These are phyloP conservation scores for Chiloscyllium punctatum DNA, from an alignment of 2,797 vertebrate genomes.

Conservation along the genomic window DNA sequence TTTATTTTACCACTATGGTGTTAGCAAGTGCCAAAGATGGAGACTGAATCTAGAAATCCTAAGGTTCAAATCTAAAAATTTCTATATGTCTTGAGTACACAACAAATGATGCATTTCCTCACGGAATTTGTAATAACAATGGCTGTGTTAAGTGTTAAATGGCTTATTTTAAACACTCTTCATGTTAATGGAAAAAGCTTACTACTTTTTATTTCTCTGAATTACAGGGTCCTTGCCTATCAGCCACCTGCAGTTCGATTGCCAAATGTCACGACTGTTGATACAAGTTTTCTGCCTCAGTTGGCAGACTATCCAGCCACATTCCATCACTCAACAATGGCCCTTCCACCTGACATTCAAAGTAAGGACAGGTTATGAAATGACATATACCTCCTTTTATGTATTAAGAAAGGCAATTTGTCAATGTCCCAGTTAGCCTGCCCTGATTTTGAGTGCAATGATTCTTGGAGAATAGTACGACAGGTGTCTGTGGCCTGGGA, in stretches of 20 bases:
- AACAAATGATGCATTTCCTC: background rate
- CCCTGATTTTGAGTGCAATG: background rate
- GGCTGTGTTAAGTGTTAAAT: background rate
- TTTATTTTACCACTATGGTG: too few relatives aligned
- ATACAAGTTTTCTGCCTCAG: conserved; percentile 73
- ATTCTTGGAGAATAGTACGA: background rate
- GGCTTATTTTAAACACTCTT: background rate
- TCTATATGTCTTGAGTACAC: background rate
- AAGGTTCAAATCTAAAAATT: background rate
- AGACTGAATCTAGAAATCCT: background rate
- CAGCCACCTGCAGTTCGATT: conserved; percentile 78
- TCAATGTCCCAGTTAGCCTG: background rate
- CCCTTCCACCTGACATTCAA: conserved; percentile 85
- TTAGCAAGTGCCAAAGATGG: too few relatives aligned
- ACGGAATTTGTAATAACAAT: background rate
- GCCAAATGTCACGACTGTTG: conserved; percentile 73
- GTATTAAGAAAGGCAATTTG: background rate
- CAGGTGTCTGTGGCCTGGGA: background rate
- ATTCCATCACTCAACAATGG: conserved; percentile 81
- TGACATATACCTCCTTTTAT: too few relatives aligned
- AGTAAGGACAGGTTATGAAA: conserved; percentile 59
- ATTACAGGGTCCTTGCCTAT: conserved; percentile 80
- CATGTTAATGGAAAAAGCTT: background rate
- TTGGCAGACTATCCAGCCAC: conserved; percentile 83
- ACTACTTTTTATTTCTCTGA: conserved; percentile 45